Percentiles rank a stretch among this genome's conserved stretches.
Evolutionary conservation across 1,140 invertebrate species (phyloP).

Genomic region (Macrostomum lignano): DNA sequence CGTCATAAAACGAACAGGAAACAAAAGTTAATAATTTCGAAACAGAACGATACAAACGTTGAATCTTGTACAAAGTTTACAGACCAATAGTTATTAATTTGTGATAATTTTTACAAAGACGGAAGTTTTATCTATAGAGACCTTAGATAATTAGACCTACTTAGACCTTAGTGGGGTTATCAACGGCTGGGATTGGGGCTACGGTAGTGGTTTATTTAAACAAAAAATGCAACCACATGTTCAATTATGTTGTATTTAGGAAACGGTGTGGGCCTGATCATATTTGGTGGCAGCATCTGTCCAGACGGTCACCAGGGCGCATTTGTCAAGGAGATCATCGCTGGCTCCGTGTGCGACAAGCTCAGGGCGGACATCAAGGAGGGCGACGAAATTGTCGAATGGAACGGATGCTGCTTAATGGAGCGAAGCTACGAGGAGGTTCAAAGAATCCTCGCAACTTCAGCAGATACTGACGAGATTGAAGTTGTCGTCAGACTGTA

Average conservation of each 20-base stretch:
- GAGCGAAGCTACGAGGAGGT: constrained; percentile 38
- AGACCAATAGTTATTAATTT: too few species aligned
- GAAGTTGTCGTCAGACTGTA: constrained; percentile 34
- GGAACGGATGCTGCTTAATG: constrained; percentile 35
- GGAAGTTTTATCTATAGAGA: too few species aligned
- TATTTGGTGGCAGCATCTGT: constrained; percentile 34
- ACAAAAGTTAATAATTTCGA: too few species aligned
- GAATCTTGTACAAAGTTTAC: too few species aligned
- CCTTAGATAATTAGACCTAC: too few species aligned
- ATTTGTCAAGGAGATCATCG: constrained; percentile 34
- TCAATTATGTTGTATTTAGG: constrained; percentile 8
- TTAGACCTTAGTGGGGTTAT: too few species aligned
- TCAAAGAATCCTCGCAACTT: constrained; percentile 32
- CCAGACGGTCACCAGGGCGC: constrained; percentile 32
- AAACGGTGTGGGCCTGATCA: constrained; percentile 34
- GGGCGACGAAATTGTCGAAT: constrained; percentile 39
- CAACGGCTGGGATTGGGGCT: too few species aligned
- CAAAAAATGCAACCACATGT: neutral
- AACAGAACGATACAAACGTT: too few species aligned
- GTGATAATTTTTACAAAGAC: too few species aligned
- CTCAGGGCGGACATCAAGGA: constrained; percentile 34
- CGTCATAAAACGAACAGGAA: too few species aligned
- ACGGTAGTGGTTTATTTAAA: too few species aligned
- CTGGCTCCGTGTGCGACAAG: constrained; percentile 32
- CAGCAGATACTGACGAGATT: constrained; percentile 34